A percentile compares a stretch with the other conserved stretches of the same genome.
Conservation (phyloP, 2,888 invertebrate species). For the Mesorhabditis spiculigera region DNA sequence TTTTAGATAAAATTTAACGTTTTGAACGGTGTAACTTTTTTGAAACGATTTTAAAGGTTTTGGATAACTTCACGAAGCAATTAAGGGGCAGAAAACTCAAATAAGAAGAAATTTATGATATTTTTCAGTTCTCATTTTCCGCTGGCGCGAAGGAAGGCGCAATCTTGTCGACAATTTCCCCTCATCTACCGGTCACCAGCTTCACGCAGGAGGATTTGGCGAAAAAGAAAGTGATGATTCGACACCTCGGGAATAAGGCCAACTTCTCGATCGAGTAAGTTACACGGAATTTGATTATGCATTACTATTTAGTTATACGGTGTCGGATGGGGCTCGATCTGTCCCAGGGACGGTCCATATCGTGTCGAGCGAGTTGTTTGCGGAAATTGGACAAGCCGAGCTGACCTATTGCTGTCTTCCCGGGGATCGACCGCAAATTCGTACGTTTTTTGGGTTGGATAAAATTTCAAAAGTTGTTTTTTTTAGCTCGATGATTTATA, state of each 20-base stretch:
- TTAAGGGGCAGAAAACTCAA: no score
- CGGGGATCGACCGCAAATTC: slow-evolving; percentile 20
- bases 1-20: background rate
- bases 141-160: slow-evolving; percentile 17
- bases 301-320: slow-evolving; percentile 37
- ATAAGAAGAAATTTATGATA: background rate
- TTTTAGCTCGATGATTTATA: no score
- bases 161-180: slow-evolving; percentile 19
- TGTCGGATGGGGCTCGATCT: slow-evolving; percentile 43
- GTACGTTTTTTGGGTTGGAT: slow-evolving; percentile 3
- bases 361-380: slow-evolving; percentile 34
- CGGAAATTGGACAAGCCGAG: slow-evolving; percentile 27
- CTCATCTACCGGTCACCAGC: slow-evolving; percentile 31
- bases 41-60: no score
- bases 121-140: slow-evolving; percentile 32
- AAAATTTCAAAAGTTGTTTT: no score
- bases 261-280: slow-evolving; percentile 18
- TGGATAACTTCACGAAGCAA: no score
- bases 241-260: slow-evolving; percentile 33
- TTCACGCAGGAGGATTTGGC: slow-evolving; percentile 34
- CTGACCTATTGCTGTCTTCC: slow-evolving; percentile 21
- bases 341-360: slow-evolving; percentile 31
- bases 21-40: no score
- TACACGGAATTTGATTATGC: slow-evolving; percentile 3
- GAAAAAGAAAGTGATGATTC: slow-evolving; percentile 35